A percentile compares a stretch with the other conserved stretches of the same genome.
These are phyloP conservation scores for Gallinago jamesoni DNA, from an alignment of 2,113 vertebrate genomes.

Conservation along the genomic window DNA sequence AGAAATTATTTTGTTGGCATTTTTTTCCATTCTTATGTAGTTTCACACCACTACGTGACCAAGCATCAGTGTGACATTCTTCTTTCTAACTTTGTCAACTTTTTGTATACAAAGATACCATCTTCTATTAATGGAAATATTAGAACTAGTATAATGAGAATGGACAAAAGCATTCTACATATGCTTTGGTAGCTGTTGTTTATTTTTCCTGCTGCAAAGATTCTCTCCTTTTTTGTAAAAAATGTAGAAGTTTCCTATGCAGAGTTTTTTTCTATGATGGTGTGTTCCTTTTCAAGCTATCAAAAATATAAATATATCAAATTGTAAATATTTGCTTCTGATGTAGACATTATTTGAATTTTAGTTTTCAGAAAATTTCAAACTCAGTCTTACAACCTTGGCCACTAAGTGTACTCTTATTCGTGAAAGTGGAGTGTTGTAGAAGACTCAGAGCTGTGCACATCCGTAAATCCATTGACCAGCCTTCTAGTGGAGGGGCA, in stretches of 20 bases:
- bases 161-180: neutral
- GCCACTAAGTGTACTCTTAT: neutral
- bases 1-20: neutral
- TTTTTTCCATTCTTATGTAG: neutral
- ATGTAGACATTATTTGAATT: neutral
- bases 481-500: neutral
- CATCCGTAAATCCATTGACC: neutral
- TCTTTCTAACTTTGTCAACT: neutral
- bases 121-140: neutral
- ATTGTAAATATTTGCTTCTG: neutral
- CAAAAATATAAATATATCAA: neutral
- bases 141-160: neutral
- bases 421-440: neutral
- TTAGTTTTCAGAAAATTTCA: neutral
- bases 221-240: neutral
- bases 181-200: neutral
- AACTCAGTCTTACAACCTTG: neutral
- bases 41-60: neutral
- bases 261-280: neutral
- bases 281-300: neutral
- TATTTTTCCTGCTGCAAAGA: neutral
- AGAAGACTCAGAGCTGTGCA: neutral
- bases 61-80: neutral
- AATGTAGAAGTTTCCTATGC: neutral
- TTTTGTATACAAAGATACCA: fast-evolving